phyloP scores from a whole-genome alignment of 2,797 vertebrate genomes.

The Cossypha niveicapilla region DNA sequence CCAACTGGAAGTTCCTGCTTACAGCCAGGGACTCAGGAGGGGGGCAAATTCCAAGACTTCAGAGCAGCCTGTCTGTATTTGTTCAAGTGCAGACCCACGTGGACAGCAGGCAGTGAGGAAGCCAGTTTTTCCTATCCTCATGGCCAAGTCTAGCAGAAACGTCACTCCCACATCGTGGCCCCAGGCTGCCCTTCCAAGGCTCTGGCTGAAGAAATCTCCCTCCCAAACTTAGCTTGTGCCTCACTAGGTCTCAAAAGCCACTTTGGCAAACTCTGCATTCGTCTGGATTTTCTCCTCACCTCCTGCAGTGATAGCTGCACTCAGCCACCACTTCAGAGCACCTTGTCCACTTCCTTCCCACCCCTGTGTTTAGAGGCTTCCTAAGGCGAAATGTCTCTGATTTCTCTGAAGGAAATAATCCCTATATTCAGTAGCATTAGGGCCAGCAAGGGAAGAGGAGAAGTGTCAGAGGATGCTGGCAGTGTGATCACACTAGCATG shows the following conservation, averaged over 20 bases:
- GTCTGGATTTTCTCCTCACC: not conserved
- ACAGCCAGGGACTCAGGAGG: not conserved
- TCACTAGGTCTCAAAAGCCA: not conserved
- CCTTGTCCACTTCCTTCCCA: slow-evolving; percentile 27
- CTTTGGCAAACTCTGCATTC: not conserved
- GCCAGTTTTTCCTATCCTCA: not conserved
- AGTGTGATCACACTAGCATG: slow-evolving; percentile 27
- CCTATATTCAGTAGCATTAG: not conserved
- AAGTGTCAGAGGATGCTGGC: slow-evolving; percentile 43
- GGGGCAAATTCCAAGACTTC: not conserved
- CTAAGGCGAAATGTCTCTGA: not conserved
- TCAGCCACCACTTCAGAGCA: slow-evolving; percentile 20
- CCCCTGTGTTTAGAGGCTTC: not conserved
- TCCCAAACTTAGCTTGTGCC: not conserved
- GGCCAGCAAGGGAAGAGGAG: slow-evolving; percentile 1
- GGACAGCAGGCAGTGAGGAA: not conserved
- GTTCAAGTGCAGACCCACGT: not conserved
- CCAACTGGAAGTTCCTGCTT: not conserved
- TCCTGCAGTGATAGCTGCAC: not conserved
- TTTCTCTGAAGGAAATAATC: slow-evolving; percentile 22
- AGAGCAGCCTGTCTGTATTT: not conserved
- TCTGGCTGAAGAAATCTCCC: not conserved
- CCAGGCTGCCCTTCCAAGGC: not conserved
- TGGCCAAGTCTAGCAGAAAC: not conserved
- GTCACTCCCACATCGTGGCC: not conserved